These are phyloP conservation scores for Pammene fasciana DNA, from an alignment of 2,888 invertebrate species.

Conservation along the genomic window DNA sequence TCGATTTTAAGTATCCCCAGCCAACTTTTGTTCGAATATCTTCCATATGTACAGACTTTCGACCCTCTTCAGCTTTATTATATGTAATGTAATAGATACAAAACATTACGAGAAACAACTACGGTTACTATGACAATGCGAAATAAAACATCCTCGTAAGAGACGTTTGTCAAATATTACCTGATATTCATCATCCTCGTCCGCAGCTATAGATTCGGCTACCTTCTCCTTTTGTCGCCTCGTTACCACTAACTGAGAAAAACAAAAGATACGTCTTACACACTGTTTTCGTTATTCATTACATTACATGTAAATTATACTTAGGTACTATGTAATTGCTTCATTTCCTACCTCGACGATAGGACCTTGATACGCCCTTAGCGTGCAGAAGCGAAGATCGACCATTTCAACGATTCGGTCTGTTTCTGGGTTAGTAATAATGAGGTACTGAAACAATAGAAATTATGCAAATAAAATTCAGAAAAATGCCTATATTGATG, in stretches of 20 bases:
- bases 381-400: conserved; percentile 61
- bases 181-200: conserved; percentile 66
- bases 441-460: conserved; percentile 58
- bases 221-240: conserved; percentile 48
- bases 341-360: conserved; percentile 60
- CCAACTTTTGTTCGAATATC: no score
- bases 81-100: neutral
- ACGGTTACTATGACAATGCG: no score
- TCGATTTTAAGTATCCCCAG: no score
- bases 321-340: conserved; percentile 3
- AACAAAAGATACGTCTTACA: neutral
- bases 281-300: neutral
- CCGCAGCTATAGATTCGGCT: conserved; percentile 47
- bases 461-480: no score
- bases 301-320: neutral
- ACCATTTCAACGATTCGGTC: conserved; percentile 73
- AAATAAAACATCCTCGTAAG: no score
- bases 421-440: conserved; percentile 64
- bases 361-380: conserved; percentile 59
- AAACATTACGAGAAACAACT: neutral
- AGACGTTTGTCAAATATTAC: conserved; percentile 45
- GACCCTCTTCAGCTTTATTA: no score
- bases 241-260: conserved; percentile 57
- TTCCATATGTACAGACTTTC: no score
- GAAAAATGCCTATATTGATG: no score